phyloP scores from a whole-genome alignment of 2,888 invertebrate genomes.

The Thumatha senex region DNA sequence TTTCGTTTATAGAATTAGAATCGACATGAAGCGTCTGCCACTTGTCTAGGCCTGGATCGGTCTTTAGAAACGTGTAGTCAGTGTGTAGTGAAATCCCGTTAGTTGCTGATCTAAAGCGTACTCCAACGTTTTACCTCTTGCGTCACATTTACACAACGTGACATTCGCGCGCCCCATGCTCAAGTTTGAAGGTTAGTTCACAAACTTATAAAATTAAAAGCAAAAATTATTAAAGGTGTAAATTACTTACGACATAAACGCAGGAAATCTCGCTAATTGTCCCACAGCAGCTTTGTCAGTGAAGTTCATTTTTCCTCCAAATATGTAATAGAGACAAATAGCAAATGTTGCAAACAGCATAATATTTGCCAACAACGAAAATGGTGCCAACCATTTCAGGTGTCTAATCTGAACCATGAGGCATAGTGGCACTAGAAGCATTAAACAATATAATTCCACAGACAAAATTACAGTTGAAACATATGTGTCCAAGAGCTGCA shows the following conservation, averaged over 20 bases:
- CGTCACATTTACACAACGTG: too few relatives aligned
- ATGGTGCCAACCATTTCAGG: conserved; percentile 92
- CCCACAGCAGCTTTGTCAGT: conserved; percentile 80
- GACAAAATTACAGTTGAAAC: conserved; percentile 50
- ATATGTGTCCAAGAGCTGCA: conserved; percentile 71
- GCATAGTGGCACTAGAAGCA: conserved; percentile 65
- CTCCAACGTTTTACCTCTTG: too few relatives aligned
- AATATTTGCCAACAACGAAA: conserved; percentile 93
- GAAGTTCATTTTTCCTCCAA: conserved; percentile 76
- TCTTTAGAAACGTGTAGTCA: too few relatives aligned
- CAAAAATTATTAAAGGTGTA: background rate
- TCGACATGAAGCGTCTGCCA: too few relatives aligned
- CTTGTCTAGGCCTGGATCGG: too few relatives aligned
- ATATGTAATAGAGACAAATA: conserved; percentile 92
- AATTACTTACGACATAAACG: conserved; percentile 88
- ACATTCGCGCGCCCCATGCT: too few relatives aligned
- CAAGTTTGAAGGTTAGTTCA: too few relatives aligned
- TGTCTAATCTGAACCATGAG: conserved; percentile 85
- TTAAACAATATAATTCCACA: conserved; percentile 70
- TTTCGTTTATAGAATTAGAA: too few relatives aligned
- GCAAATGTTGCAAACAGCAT: conserved; percentile 90
- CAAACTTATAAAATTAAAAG: too few relatives aligned
- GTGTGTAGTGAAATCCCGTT: too few relatives aligned
- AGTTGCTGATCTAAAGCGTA: too few relatives aligned
- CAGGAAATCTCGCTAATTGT: conserved; percentile 85